Evolutionary conservation across 2,797 vertebrate genomes (phyloP).

Genomic region (Ctenochaetus hawaiiensis): DNA sequence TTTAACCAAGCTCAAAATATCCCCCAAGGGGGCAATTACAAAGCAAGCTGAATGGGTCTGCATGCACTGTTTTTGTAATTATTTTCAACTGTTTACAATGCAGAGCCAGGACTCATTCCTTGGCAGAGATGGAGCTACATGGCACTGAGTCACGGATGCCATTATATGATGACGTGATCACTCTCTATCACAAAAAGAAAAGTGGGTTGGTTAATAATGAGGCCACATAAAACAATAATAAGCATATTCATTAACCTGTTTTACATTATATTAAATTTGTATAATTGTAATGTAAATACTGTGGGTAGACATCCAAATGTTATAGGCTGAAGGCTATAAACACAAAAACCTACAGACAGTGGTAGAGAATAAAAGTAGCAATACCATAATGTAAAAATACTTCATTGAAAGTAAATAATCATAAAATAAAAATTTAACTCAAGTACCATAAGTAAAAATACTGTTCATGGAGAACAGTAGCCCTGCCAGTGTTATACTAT

Average conservation of each 20-base stretch:
- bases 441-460: no score
- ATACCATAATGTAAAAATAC: no score
- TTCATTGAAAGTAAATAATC: no score
- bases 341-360: no score
- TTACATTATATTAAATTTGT: no score
- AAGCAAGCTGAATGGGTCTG: conserved; percentile 29
- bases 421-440: no score
- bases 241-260: neutral
- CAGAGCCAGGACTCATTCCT: conserved; percentile 32
- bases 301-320: no score
- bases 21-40: conserved; percentile 49
- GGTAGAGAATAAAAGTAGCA: no score
- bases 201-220: neutral
- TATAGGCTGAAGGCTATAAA: no score
- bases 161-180: conserved; percentile 15
- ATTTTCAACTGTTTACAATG: conserved; percentile 45
- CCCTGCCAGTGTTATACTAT: no score
- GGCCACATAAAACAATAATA: neutral
- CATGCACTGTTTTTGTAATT: conserved; percentile 27
- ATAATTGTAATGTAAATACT: no score
- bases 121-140: conserved; percentile 28
- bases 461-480: no score
- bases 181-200: conserved; percentile 1
- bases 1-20: conserved; percentile 58
- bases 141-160: neutral